Percentiles rank a stretch among this genome's conserved stretches.
Conservation (phyloP, 2,113 vertebrate species). For the Rhizomys pruinosus region DNA sequence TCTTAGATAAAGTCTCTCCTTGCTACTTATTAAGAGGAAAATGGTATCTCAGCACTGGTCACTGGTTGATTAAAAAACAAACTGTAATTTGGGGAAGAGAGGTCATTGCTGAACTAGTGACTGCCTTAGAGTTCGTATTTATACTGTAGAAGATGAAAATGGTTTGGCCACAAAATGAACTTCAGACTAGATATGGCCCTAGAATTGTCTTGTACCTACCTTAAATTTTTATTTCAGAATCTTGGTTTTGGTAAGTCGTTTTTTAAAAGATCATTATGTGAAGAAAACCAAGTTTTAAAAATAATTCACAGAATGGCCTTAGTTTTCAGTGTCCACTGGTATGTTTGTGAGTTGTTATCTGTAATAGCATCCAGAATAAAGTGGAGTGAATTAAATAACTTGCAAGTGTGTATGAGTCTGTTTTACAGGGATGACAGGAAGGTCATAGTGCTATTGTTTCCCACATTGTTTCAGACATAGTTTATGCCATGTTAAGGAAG, state of each 20-base stretch:
- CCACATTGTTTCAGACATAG: rapidly evolving
- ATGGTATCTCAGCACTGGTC: neutral
- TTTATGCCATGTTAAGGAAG: neutral
- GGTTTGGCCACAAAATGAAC: constrained; percentile 45
- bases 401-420: neutral
- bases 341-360: constrained; percentile 79
- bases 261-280: constrained; percentile 82
- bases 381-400: constrained; percentile 63
- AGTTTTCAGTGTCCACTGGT: constrained; percentile 82
- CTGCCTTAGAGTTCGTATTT: constrained; percentile 39
- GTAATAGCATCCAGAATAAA: constrained; percentile 85
- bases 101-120: neutral
- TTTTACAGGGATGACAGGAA: neutral
- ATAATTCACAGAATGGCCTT: constrained; percentile 84
- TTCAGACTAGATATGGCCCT: constrained; percentile 61
- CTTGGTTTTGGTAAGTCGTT: constrained; percentile 80
- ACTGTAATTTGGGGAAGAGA: constrained; percentile 11
- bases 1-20: constrained; percentile 57
- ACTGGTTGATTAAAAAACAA: neutral
- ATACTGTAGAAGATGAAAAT: constrained; percentile 17
- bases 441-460: neutral
- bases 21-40: constrained; percentile 28
- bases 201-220: constrained; percentile 60
- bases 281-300: constrained; percentile 81
- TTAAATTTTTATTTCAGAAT: constrained; percentile 67